These are phyloP conservation scores for Sphinx pinastri DNA, from an alignment of 2,888 invertebrate species.

Conservation along the genomic window DNA sequence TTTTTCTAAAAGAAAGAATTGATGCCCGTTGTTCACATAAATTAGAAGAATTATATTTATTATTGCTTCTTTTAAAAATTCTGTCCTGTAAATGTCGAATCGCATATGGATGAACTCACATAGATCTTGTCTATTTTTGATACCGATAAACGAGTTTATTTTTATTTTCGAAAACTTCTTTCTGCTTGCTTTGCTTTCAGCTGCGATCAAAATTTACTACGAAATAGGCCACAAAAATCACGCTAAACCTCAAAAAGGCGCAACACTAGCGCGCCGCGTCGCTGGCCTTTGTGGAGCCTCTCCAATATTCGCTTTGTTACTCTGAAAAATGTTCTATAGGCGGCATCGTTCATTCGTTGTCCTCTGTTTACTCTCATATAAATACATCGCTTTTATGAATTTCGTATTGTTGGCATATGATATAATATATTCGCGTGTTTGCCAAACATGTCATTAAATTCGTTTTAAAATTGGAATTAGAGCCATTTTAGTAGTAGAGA, in stretches of 20 bases:
- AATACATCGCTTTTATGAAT: conserved; percentile 54
- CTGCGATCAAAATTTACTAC: no score
- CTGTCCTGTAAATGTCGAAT: no score
- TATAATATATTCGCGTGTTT: conserved; percentile 1
- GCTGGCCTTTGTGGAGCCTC: conserved; percentile 79
- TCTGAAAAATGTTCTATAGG: conserved; percentile 70
- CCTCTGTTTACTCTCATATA: conserved; percentile 68
- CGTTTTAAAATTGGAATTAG: not conserved
- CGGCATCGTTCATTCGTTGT: conserved; percentile 57
- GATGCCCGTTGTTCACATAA: no score
- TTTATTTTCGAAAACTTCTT: no score
- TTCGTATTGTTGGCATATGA: conserved; percentile 13
- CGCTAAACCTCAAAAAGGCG: not conserved
- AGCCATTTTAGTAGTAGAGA: no score
- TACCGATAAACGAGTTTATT: no score
- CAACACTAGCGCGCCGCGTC: conserved; percentile 43
- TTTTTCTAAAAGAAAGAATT: no score
- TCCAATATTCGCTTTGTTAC: conserved; percentile 84
- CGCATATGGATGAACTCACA: no score
- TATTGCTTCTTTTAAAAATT: no score
- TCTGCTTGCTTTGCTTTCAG: no score
- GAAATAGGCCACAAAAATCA: not conserved
- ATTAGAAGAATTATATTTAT: no score
- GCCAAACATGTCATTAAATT: not conserved
- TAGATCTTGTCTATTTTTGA: no score